Percentiles rank a stretch among this genome's conserved stretches.
Evolutionary conservation across 1,140 invertebrate species (phyloP).

Genomic region (Kradibia gibbosae): DNA sequence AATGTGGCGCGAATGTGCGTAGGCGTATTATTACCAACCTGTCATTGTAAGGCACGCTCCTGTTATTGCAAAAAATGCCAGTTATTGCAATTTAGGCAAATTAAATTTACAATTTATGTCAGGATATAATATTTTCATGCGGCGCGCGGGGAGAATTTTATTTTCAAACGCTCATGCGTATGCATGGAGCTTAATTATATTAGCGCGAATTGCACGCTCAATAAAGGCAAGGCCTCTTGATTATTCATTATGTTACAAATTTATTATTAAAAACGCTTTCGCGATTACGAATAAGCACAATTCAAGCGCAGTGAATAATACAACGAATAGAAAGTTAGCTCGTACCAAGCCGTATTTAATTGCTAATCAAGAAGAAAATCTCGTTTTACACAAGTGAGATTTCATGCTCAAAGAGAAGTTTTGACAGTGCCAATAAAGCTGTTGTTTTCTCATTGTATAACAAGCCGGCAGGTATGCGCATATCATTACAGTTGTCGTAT

Average conservation of each 20-base stretch:
- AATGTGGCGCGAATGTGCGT: neutral
- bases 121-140: neutral
- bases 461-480: neutral
- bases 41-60: neutral
- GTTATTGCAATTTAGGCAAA: neutral
- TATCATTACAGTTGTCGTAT: neutral
- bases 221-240: too few species aligned
- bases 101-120: neutral
- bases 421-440: neutral
- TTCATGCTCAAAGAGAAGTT: neutral
- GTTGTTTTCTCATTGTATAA: neutral
- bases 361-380: neutral
- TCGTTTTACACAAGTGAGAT: neutral
- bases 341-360: neutral
- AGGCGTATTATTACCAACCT: slow-evolving; percentile 4
- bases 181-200: too few species aligned
- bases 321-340: neutral
- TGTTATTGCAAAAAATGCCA: slow-evolving; percentile 8
- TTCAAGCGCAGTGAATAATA: neutral
- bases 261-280: neutral
- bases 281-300: neutral
- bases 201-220: too few species aligned
- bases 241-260: neutral
- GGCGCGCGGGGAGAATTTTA: too few species aligned
- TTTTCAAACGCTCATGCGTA: too few species aligned